These are phyloP conservation scores for Indicator maculatus DNA, from an alignment of 2,113 vertebrate species.

Conservation along the genomic window DNA sequence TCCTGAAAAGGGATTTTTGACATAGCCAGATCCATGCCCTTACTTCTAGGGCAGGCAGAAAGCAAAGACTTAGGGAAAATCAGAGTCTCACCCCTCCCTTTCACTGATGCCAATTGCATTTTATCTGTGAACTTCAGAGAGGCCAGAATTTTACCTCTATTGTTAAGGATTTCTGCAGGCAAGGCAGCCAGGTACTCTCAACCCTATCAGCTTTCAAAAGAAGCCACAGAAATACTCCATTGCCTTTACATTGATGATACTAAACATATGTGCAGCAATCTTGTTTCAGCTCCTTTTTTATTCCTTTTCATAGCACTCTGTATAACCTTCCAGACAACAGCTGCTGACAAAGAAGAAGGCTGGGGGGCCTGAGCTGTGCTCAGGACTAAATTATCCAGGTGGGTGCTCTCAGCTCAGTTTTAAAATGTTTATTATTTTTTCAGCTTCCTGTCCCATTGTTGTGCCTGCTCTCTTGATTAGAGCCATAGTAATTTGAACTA, in stretches of 20 bases:
- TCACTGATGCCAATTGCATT: background rate
- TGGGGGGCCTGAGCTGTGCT: background rate
- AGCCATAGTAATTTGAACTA: background rate
- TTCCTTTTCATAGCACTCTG: background rate
- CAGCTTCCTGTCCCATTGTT: background rate
- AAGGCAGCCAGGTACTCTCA: background rate
- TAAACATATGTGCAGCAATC: background rate
- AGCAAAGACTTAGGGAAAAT: background rate
- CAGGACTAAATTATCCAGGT: background rate
- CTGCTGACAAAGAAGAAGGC: background rate
- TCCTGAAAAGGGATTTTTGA: background rate
- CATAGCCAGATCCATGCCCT: background rate
- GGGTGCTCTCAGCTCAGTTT: slow-evolving; percentile 16
- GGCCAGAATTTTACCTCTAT: background rate
- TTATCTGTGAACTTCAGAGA: background rate
- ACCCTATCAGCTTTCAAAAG: background rate
- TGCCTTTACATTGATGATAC: background rate
- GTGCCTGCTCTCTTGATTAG: background rate
- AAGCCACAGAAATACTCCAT: background rate
- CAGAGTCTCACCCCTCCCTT: background rate
- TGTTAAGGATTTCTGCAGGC: background rate
- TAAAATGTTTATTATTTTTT: slow-evolving; percentile 6
- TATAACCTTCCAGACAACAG: background rate
- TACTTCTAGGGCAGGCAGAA: background rate
- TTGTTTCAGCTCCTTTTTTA: background rate